These are phyloP conservation scores for Drosophila basisetae DNA, from an alignment of 2,888 invertebrate species.

Conservation along the genomic window DNA sequence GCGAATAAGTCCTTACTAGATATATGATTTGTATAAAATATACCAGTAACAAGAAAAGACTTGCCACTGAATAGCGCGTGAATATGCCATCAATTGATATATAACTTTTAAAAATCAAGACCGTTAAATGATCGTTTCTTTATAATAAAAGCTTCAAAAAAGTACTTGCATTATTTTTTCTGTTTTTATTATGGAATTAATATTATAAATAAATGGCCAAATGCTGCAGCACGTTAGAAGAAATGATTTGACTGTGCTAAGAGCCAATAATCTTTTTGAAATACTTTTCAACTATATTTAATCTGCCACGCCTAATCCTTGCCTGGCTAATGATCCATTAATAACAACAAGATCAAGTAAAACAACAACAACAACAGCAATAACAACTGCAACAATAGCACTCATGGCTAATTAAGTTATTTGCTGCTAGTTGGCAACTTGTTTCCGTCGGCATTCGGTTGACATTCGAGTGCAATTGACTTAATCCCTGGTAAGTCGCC, in stretches of 20 bases:
- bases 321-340: conserved; percentile 46
- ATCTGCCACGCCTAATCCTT: conserved; percentile 11
- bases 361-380: conserved; percentile 20
- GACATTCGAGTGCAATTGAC: conserved; percentile 80
- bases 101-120: background rate
- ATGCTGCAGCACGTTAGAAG: background rate
- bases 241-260: background rate
- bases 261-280: background rate
- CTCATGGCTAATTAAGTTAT: conserved; percentile 77
- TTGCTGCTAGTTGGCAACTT: conserved; percentile 69
- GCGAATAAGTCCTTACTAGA: background rate
- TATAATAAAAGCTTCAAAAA: background rate
- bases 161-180: background rate
- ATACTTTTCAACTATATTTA: background rate
- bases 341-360: conserved; percentile 20
- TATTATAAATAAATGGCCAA: background rate
- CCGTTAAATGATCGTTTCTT: background rate
- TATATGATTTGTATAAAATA: background rate
- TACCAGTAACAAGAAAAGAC: background rate
- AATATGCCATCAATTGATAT: background rate
- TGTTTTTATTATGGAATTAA: background rate
- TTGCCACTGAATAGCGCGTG: background rate
- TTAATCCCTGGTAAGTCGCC: conserved; percentile 74
- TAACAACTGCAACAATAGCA: conserved; percentile 41
- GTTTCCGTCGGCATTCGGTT: conserved; percentile 68